Base-by-base conservation (phyloP, 2,797 vertebrate species). In the Eremophila alpestris region DNA sequence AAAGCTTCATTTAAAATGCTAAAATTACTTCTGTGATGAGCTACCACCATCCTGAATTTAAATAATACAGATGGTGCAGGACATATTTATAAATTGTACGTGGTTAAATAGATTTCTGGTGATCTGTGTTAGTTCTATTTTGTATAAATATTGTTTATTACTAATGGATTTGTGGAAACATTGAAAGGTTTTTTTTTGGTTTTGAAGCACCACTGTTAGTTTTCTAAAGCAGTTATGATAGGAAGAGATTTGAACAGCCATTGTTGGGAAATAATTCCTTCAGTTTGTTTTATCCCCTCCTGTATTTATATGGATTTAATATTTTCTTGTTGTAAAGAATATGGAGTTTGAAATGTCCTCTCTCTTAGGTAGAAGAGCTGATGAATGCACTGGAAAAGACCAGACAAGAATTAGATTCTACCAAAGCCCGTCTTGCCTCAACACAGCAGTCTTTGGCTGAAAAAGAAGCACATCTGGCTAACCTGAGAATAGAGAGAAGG, bases 401-500 rank as follows among this genome's bases (percentile, higher is more conserved):
- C 9, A 98, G 99, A 89, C 99, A 99, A 96, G 99, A 99, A 96
- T 96, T 99, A 94, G 99, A 99, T 46, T 97, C 99, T 95, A 99
- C 99, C 95, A 99, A 99, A 97, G 98, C 99, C 52, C 99, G 99
- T 75, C 98, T 99, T 26, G 98, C 99, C 76, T 99, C 99, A 83
- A 99, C 99, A 4, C 99, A 99, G 97, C 99, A 99, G 95, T 99
- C 99, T 36, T 97, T 99, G 96, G 98, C 99, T 84, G 99, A 99
- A 93, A 98, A 99, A 71, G 99, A 99, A 93, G 97, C 98, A 16
- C 99, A 99, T 94, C 98, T 99, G 94, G 98, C 98, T 90, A 99
- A 99, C 97, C 98, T 99, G 95, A 98, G 99, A 86, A 98, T 99
- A 82, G 99, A 99, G 74, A 96, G 99, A 80, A 98, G 99, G 94